phyloP scores from a whole-genome alignment of 1,140 invertebrate species.

The Anastrepha obliqua region DNA sequence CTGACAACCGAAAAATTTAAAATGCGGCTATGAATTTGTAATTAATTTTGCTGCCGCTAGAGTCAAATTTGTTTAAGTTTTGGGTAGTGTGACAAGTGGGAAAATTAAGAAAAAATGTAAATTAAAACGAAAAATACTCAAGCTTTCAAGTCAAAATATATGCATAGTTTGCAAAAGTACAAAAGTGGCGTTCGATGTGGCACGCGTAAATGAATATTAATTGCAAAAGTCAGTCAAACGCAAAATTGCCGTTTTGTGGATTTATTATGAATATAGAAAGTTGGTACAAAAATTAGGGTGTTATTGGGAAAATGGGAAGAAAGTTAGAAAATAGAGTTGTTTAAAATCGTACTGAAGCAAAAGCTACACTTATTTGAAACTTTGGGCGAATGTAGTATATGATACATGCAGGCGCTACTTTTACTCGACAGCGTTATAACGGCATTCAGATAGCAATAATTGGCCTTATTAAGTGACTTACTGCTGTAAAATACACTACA shows the following conservation, averaged over 20 bases:
- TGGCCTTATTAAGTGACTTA: no score
- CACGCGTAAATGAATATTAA: constrained; percentile 7
- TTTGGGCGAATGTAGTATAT: no score
- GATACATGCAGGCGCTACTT: no score
- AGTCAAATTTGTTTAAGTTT: constrained; percentile 14
- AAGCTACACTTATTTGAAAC: no score
- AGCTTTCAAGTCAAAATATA: neutral
- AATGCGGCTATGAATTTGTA: constrained; percentile 71
- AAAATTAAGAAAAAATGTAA: constrained; percentile 9
- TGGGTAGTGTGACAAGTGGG: constrained; percentile 14
- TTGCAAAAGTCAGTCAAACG: neutral
- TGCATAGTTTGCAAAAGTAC: neutral
- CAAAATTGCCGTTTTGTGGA: neutral
- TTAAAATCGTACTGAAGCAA: no score
- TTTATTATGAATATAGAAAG: neutral
- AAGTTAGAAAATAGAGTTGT: no score
- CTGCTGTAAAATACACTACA: no score
- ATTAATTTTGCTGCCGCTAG: constrained; percentile 65
- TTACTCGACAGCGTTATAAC: no score
- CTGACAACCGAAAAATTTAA: constrained; percentile 52
- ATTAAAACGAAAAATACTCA: neutral
- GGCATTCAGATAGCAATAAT: no score
- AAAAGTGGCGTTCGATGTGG: neutral
- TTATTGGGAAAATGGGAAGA: no score
- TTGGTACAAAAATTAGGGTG: no score